These are phyloP conservation scores for Rhyacophila evoluta DNA, from an alignment of 2,888 invertebrate genomes.

Conservation along the genomic window DNA sequence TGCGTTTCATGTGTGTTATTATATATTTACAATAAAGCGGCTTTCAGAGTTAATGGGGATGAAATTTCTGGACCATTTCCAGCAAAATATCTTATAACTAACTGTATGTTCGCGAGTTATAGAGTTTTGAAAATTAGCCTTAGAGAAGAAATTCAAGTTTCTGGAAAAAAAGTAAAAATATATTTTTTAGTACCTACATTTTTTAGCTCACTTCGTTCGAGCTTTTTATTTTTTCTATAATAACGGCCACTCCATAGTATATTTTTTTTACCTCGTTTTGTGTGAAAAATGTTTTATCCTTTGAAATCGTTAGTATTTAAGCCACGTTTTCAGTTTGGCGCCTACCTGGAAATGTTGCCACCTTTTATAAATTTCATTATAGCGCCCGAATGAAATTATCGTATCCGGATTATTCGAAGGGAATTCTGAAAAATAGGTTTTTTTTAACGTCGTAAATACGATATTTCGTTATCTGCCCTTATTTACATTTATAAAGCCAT, in stretches of 20 bases:
- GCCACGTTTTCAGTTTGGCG: slow-evolving; percentile 17
- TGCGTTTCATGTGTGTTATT: no score
- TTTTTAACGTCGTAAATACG: background rate
- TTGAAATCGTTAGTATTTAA: background rate
- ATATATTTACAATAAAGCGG: no score
- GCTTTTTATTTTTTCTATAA: no score
- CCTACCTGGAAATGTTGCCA: slow-evolving; percentile 6
- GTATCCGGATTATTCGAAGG: background rate
- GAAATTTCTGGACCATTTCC: no score
- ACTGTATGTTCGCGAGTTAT: no score
- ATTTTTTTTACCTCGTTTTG: background rate
- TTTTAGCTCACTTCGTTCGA: no score
- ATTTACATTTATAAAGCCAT: background rate
- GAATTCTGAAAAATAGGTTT: background rate
- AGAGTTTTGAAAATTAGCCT: no score
- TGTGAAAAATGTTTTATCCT: slow-evolving; percentile 5
- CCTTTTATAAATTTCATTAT: slow-evolving; percentile 17
- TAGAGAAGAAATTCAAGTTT: no score
- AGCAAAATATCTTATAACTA: no score
- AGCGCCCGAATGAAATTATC: background rate
- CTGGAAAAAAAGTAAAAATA: no score
- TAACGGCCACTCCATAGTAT: background rate
- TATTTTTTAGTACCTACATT: no score
- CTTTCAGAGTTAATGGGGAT: no score
- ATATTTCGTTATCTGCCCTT: background rate